Evolutionary conservation across 2,797 vertebrate genomes (phyloP), one percentile per base, ranked within the genome.

Genomic region (Prunella strophiata): DNA sequence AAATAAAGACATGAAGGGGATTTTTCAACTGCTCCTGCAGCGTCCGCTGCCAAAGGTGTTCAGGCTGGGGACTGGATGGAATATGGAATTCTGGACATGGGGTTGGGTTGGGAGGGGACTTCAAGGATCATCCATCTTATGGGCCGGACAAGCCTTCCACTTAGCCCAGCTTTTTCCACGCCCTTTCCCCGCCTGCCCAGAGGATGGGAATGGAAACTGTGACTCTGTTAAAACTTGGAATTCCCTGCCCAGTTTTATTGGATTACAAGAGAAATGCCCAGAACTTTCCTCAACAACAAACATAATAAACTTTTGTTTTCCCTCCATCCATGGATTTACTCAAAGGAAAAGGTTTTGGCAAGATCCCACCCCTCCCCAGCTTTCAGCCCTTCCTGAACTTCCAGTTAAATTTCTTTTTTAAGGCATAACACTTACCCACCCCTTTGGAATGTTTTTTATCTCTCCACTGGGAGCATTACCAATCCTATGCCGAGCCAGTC

Each of bases 241-340:
- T 66, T 47, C 43, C 13, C 16, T 11, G 23, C 43, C 43, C 1
- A 1, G 9, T 65, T 66, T 65, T 19, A 10, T 17, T 14, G 32
- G 43, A 34, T 66, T 7, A 14, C n/a, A 14, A 66, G 32, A 34
- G 43, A 47, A 66, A 34, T 47, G 19, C 32, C 43, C 43, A 47
- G 32, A 34, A 47, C 47, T 66, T 14, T 9, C 23, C 63, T 47
- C 43, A 2, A 10, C 32, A 11, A 23, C 23, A 19, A 47, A 47
- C 1, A 3, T n/a, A 34, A 19, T 3, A 14, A 47, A 34, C 0
- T 1, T 26, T 47, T 26, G 8, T 8, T 34, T 66, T 27, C 11
- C 9, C 13, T 1, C 43, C 7, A 34, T 19, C 50, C 50, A 11
- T 42, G 50, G 68, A 42, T 71, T 71, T 42, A 26, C n/a, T 6